Evolutionary conservation across 2,888 invertebrate genomes (phyloP).

Genomic region (Drosophila pullipes): DNA sequence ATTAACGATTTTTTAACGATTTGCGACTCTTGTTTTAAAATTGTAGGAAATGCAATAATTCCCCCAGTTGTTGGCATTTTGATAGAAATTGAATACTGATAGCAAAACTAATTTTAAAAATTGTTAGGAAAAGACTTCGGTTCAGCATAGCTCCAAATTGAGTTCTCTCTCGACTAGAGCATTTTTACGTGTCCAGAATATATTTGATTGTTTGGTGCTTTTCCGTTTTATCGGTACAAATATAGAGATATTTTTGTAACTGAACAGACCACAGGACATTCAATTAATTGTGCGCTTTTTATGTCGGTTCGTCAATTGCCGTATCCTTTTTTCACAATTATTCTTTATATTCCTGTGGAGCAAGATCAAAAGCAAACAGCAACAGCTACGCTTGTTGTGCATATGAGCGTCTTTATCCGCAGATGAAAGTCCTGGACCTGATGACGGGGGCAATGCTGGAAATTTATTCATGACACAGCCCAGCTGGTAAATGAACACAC

Average conservation of each 20-base stretch:
- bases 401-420: slow-evolving; percentile 27
- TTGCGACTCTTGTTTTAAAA: not conserved
- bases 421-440: not conserved
- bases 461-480: slow-evolving; percentile 16
- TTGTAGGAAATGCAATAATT: not conserved
- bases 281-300: not conserved
- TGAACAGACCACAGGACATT: not conserved
- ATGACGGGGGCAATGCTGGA: not conserved
- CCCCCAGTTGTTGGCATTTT: not conserved
- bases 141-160: not conserved
- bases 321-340: not conserved
- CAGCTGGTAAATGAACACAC: slow-evolving; percentile 55
- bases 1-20: not conserved
- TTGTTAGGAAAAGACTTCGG: not conserved
- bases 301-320: not conserved
- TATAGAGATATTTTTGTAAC: not conserved
- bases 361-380: slow-evolving; percentile 5
- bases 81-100: not conserved
- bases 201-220: not conserved
- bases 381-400: slow-evolving; percentile 26
- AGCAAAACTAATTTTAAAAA: not conserved
- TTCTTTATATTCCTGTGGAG: not conserved
- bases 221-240: not conserved
- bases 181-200: not conserved
- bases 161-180: not conserved